A percentile compares a stretch with the other conserved stretches of the same genome.
Conservation (phyloP, 2,113 vertebrate species). For the Rhineura floridana region DNA sequence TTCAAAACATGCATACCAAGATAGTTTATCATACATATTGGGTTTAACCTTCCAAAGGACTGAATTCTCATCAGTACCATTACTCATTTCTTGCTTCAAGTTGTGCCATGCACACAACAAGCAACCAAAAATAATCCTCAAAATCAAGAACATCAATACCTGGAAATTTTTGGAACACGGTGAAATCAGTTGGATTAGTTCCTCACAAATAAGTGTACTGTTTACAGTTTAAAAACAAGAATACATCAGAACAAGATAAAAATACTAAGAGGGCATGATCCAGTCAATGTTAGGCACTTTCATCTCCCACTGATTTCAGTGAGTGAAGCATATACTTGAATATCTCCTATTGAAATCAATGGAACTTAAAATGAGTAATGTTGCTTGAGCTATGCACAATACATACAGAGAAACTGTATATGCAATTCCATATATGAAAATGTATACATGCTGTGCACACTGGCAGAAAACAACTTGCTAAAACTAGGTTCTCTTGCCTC, state of each 20-base stretch:
- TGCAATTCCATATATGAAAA: no score
- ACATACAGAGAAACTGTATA: no score
- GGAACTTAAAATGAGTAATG: no score
- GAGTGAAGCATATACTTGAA: no score
- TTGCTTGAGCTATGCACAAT: no score
- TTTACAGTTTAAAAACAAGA: background rate
- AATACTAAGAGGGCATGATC: background rate
- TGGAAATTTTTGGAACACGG: background rate
- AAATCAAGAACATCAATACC: background rate
- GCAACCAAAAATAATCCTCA: background rate
- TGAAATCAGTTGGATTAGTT: background rate
- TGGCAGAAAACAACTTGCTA: no score
- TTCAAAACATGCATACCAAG: background rate
- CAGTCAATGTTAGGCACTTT: background rate
- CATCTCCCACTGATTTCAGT: no score
- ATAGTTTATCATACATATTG: background rate
- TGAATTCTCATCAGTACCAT: background rate
- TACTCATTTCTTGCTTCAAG: background rate
- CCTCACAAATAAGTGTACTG: background rate
- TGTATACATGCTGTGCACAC: no score
- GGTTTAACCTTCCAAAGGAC: background rate
- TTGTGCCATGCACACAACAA: background rate
- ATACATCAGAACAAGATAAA: background rate
- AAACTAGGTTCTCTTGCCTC: no score
- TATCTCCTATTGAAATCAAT: no score